Conservation (phyloP, 2,888 invertebrate species). For the Macaria notata region DNA sequence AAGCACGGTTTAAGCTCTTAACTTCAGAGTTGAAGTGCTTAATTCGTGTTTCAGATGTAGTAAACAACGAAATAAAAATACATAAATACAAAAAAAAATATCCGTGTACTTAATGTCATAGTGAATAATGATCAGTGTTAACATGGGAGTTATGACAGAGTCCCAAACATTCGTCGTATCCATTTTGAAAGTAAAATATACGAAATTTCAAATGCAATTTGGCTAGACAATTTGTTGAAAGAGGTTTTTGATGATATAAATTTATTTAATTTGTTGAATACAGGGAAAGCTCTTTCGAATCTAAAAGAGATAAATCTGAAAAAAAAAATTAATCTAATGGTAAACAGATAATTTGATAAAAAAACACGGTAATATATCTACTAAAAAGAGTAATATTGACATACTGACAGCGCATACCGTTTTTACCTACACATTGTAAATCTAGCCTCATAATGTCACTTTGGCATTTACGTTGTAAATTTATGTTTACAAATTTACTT, state of each 20-base stretch:
- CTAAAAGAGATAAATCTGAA: no score
- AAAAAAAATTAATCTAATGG: no score
- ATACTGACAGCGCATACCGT: slow-evolving; percentile 63
- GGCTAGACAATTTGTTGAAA: no score
- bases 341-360: no score
- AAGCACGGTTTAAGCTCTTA: slow-evolving; percentile 48
- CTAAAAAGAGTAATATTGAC: no score
- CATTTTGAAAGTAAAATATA: slow-evolving; percentile 53
- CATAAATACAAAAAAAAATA: slow-evolving; percentile 70
- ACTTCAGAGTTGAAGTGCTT: slow-evolving; percentile 35
- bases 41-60: slow-evolving; percentile 62
- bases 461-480: slow-evolving; percentile 68
- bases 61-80: slow-evolving; percentile 74
- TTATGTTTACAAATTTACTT: slow-evolving; percentile 51
- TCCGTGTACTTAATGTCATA: slow-evolving; percentile 70
- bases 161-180: slow-evolving; percentile 60
- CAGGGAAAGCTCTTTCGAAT: no score
- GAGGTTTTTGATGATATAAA: no score
- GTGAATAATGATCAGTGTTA: slow-evolving; percentile 68
- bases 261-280: no score
- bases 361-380: no score
- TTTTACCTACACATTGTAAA: slow-evolving; percentile 58
- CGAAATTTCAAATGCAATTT: slow-evolving; percentile 10
- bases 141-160: slow-evolving; percentile 40
- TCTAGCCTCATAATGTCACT: slow-evolving; percentile 72